A percentile compares a stretch with the other conserved stretches of the same genome.
These are phyloP conservation scores for Bombus vancouverensis DNA, from an alignment of 1,140 invertebrate species.

Conservation along the genomic window DNA sequence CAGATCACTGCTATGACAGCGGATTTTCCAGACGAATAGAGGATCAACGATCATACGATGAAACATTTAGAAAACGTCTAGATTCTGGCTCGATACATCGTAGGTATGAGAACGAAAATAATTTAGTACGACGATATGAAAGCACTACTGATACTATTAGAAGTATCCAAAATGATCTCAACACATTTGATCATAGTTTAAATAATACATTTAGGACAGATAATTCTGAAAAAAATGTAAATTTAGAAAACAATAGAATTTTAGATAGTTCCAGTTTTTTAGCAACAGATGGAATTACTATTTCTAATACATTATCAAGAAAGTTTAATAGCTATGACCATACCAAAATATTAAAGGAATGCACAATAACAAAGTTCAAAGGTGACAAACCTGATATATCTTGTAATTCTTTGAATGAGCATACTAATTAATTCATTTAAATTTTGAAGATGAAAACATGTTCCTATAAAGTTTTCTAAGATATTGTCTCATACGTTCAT, in stretches of 20 bases:
- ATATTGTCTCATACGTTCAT: constrained; percentile 20
- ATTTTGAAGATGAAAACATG: constrained; percentile 52
- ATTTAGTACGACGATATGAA: constrained; percentile 72
- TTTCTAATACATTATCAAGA: constrained; percentile 72
- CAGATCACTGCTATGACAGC: constrained; percentile 65
- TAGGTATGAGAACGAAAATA: constrained; percentile 77
- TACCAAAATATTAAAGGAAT: constrained; percentile 71
- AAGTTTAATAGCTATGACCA: constrained; percentile 77
- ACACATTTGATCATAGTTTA: constrained; percentile 76
- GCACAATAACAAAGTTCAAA: constrained; percentile 70
- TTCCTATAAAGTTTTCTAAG: constrained; percentile 50
- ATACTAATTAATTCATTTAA: constrained; percentile 68
- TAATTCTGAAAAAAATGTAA: constrained; percentile 74
- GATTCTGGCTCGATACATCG: constrained; percentile 75
- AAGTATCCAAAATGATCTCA: constrained; percentile 79
- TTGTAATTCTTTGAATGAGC: constrained; percentile 73
- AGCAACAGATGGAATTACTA: constrained; percentile 67
- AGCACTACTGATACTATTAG: constrained; percentile 71
- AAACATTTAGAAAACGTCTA: constrained; percentile 72
- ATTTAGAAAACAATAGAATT: constrained; percentile 73
- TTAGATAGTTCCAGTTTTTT: constrained; percentile 63
- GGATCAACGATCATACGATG: constrained; percentile 70
- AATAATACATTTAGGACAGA: constrained; percentile 76
- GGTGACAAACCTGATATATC: constrained; percentile 74
- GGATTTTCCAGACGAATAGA: constrained; percentile 70